Percentiles rank a stretch among this genome's conserved stretches.
Evolutionary conservation across 2,888 invertebrate genomes (phyloP).

Genomic region (Eupithecia exiguata): DNA sequence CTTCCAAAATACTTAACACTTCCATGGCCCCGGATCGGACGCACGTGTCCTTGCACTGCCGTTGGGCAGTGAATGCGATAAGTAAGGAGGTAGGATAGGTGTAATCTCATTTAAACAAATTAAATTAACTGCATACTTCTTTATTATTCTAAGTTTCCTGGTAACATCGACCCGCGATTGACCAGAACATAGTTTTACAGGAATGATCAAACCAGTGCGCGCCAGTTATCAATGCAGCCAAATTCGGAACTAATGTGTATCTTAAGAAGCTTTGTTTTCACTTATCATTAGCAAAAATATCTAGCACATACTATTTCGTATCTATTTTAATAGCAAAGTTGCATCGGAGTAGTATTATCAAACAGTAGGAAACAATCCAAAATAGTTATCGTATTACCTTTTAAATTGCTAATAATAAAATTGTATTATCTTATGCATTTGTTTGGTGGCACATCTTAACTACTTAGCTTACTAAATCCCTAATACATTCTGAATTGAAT

Average conservation of each 20-base stretch:
- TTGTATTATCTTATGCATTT: background rate
- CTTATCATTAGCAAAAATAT: background rate
- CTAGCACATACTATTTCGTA: background rate
- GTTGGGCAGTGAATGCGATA: no score
- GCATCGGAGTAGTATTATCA: background rate
- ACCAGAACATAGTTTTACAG: conserved; percentile 50
- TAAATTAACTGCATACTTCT: conserved; percentile 54
- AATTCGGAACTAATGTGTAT: background rate
- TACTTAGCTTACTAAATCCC: conserved; percentile 5
- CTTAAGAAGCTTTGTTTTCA: background rate
- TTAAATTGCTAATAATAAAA: background rate
- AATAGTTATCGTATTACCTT: background rate
- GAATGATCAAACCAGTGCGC: background rate
- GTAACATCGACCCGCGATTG: conserved; percentile 73
- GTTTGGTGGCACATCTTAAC: conserved; percentile 9
- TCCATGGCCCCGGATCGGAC: no score
- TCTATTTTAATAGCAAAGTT: background rate
- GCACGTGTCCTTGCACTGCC: no score
- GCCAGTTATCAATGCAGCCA: background rate
- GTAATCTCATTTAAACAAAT: conserved; percentile 10
- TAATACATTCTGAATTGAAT: conserved; percentile 21
- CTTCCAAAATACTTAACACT: no score
- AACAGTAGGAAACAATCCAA: background rate
- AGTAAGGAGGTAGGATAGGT: no score
- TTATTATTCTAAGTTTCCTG: conserved; percentile 60